Conservation (phyloP, 2,888 invertebrate genomes). For the Itoplectis maculator region DNA sequence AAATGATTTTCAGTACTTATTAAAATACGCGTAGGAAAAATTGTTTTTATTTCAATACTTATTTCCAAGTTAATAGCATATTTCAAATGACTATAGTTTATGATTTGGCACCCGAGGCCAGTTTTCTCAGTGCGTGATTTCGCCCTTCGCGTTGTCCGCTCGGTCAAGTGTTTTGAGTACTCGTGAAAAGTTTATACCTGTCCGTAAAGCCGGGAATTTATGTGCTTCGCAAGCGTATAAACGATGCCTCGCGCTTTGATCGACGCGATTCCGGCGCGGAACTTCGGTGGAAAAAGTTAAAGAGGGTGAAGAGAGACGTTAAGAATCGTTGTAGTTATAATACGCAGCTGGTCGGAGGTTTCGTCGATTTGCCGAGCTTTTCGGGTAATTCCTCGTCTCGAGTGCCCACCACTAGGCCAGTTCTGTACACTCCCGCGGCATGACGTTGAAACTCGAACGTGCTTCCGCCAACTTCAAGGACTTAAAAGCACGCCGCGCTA, state of each 20-base stretch:
- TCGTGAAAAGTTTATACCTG: conserved; percentile 43
- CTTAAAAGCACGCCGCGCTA: conserved; percentile 43
- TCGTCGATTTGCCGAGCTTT: conserved; percentile 21
- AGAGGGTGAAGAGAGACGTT: conserved; percentile 15
- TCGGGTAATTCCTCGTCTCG: conserved; percentile 28
- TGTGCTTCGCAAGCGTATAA: conserved; percentile 29
- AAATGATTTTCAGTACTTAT: too few relatives aligned
- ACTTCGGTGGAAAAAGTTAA: conserved; percentile 24
- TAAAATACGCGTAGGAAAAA: too few relatives aligned
- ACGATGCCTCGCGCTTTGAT: conserved; percentile 28
- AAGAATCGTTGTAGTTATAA: conserved; percentile 34
- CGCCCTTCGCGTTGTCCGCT: neutral
- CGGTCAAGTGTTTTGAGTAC: neutral
- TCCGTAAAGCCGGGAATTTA: conserved; percentile 1
- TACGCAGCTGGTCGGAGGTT: conserved; percentile 15
- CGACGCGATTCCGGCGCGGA: conserved; percentile 30
- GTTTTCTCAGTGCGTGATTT: too few relatives aligned
- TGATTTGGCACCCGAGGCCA: too few relatives aligned
- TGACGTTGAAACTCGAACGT: conserved; percentile 26
- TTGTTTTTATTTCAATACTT: too few relatives aligned
- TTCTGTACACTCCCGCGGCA: neutral
- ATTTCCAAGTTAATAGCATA: too few relatives aligned
- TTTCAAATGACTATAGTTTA: too few relatives aligned
- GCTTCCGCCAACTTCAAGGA: conserved; percentile 29
- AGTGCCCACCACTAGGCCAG: neutral